Conservation (phyloP, 2,113 vertebrate genomes). For the Sphaerodactylus townsendi region DNA sequence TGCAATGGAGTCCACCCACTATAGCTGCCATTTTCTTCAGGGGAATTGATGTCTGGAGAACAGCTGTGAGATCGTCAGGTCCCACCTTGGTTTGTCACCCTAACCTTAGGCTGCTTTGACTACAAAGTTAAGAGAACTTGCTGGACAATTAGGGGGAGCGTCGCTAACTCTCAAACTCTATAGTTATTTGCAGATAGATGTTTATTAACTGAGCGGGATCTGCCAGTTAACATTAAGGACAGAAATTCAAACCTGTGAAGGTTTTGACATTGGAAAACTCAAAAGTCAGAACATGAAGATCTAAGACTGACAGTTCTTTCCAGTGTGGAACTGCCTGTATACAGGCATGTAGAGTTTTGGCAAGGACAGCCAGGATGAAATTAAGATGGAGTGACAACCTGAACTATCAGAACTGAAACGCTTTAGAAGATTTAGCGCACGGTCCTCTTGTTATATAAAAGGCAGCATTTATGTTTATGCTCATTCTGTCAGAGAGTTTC, state of each 20-base stretch:
- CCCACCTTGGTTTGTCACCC: too few species aligned
- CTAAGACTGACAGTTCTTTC: conserved; percentile 5
- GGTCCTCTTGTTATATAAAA: conserved; percentile 2
- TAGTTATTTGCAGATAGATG: not conserved
- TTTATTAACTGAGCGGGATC: not conserved
- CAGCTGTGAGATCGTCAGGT: too few species aligned
- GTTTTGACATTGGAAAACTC: not conserved
- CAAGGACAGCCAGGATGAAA: conserved; percentile 4
- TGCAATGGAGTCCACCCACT: too few species aligned
- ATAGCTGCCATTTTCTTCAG: too few species aligned
- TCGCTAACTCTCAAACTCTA: not conserved
- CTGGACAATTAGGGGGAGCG: not conserved
- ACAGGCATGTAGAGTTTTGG: not conserved
- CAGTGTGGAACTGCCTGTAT: not conserved
- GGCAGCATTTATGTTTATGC: not conserved
- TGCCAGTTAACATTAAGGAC: conserved; percentile 4
- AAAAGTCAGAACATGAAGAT: not conserved
- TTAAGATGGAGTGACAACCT: not conserved
- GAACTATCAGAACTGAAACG: not conserved
- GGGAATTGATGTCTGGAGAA: too few species aligned
- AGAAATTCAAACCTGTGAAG: not conserved
- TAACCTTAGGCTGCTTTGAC: not conserved
- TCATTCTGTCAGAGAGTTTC: not conserved
- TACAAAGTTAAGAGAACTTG: not conserved
- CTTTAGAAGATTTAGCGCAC: not conserved